Conservation (phyloP, 2,888 invertebrate species). For the Tillus elongatus region DNA sequence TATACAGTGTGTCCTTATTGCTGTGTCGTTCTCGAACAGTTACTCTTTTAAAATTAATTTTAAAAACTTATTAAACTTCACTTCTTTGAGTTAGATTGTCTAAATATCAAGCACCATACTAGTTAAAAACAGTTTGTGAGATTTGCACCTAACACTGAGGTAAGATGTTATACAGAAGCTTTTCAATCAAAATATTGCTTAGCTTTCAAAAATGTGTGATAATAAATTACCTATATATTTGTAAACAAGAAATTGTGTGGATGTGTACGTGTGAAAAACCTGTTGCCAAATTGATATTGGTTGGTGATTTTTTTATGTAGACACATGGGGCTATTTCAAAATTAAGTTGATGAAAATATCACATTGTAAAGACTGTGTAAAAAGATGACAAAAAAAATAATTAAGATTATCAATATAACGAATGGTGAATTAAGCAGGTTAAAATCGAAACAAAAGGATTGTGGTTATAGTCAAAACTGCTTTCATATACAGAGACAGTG, state of each 20-base stretch:
- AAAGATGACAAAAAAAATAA: slow-evolving; percentile 25
- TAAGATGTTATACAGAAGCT: no score
- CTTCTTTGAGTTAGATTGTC: no score
- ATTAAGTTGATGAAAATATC: slow-evolving; percentile 22
- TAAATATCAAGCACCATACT: no score
- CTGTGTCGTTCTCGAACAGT: no score
- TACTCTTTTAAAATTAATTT: no score
- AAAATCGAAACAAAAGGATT: no score
- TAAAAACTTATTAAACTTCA: no score
- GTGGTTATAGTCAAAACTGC: slow-evolving; percentile 26
- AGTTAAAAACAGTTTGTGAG: no score
- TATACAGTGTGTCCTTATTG: no score
- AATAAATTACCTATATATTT: slow-evolving; percentile 19
- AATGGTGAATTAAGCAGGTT: slow-evolving; percentile 17
- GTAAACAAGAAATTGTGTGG: no score
- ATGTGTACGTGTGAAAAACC: slow-evolving; percentile 13
- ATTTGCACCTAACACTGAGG: no score
- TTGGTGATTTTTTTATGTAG: no score
- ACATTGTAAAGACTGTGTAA: slow-evolving; percentile 35
- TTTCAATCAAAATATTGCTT: slow-evolving; percentile 25
- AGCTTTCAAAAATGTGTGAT: slow-evolving; percentile 26
- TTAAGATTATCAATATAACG: slow-evolving; percentile 28
- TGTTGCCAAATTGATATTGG: slow-evolving; percentile 29
- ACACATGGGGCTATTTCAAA: slow-evolving; percentile 29
- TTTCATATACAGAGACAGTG: slow-evolving; percentile 30